Percentiles rank a stretch among this genome's conserved stretches.
Evolutionary conservation across 2,888 invertebrate species (phyloP).

Genomic region (Dynastes hyllus): DNA sequence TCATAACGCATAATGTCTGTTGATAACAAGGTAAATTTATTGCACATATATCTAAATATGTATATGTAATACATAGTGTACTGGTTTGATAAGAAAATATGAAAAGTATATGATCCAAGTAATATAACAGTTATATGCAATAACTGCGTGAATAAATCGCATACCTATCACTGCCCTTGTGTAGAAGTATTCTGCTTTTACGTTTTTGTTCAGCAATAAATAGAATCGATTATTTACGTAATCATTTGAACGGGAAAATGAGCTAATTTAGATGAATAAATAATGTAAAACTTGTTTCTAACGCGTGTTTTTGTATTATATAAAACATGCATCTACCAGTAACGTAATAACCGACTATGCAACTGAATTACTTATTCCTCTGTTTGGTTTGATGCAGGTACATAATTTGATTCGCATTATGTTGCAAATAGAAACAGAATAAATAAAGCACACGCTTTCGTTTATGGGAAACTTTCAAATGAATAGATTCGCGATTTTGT

Average conservation of each 20-base stretch:
- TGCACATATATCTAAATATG: no score
- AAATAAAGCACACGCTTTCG: not conserved
- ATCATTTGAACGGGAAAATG: not conserved
- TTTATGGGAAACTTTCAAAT: slow-evolving; percentile 4
- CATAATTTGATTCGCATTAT: not conserved
- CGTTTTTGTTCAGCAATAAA: no score
- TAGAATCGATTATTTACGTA: no score
- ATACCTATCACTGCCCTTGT: no score
- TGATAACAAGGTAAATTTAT: no score
- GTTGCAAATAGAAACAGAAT: not conserved
- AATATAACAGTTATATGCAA: no score
- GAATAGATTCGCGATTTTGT: not conserved
- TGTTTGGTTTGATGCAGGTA: not conserved
- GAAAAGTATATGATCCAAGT: no score
- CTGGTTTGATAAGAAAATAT: no score
- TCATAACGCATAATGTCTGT: no score
- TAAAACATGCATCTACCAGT: not conserved
- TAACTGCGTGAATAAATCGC: no score
- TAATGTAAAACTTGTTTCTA: not conserved
- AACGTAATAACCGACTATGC: not conserved
- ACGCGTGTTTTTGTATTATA: not conserved
- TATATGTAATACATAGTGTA: no score
- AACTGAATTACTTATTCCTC: not conserved
- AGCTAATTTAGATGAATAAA: not conserved
- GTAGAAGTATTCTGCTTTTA: no score